Evolutionary conservation across 2,797 vertebrate species (phyloP), one percentile per base, ranked within the genome.

Genomic region (Halcyon badia): DNA sequence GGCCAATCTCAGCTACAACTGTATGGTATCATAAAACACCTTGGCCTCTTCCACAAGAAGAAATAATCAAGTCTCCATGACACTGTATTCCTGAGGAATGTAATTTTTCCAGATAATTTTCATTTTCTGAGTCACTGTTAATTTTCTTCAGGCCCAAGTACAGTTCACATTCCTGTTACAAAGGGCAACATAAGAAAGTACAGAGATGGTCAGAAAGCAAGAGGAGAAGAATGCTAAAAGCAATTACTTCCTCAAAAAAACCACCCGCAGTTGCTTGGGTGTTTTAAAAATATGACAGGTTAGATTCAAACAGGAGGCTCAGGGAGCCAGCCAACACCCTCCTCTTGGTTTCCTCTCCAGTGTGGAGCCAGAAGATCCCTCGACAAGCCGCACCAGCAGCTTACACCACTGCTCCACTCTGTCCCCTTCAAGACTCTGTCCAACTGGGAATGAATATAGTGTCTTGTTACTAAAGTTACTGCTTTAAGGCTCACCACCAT

Each of bases 1-100:
- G 61, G 94, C 96, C 97, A 97, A 95, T 52, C 81, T 93, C 89
- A 92, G 91, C 90, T 90, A 92, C 92, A 92, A 97, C 96, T 96
- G 93, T 31, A 94, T 6, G 97, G 75, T 96, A 90, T 96, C 96
- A 97, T 96, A 92, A 96, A 97, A 97, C 97, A 96, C 94, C 93
- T 97, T 95, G 86, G 93, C 75, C 68, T 68, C 93, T 95, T 97
- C 78, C 91, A 96, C 90, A 87, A 96, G 88, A 96, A 95, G 93
- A 95, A 97, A 84, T 93, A 96, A 97, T 96, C 94, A 96, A 81
- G 64, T 92, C 86, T 96, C 61, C 89, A 78, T 89, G 88, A 96
- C 71, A 95, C 92, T 69, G 60, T 96, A 70, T 95, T 96, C 86
- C 86, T 82, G 68, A 97, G 86, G 86, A 95, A 95, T 96, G 94